Base-by-base conservation (phyloP, 1,140 invertebrate species). In the Aporrectodea caliginosa region DNA sequence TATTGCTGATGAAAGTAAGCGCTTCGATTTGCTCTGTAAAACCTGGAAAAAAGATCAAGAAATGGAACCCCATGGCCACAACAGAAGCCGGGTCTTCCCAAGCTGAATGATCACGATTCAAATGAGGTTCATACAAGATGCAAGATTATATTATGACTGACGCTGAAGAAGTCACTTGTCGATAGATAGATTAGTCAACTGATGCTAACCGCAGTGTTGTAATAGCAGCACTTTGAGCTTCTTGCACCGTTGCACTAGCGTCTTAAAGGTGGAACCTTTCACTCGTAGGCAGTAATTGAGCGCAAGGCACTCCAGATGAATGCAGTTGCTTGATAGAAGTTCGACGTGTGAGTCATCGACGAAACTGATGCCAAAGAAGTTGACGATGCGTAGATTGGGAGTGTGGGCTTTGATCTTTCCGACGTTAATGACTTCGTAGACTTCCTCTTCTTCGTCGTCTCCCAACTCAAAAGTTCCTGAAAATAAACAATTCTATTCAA, bases 391-490 rank as follows among this genome's bases (percentile, higher is more conserved):
- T 35, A 88, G 81, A 80, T 99, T 99, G 1, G 99, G 89, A 85
- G 98, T 99, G 87, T 98, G 96, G 0, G 87, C 84, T 82, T 89
- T 89, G 80, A 89, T 89, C 79, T 89, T 89, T 30, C 87, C 85
- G 29, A 99, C 96, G 87, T 99, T 99, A 82, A 99, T 97, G 0
- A 99, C 98, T 90, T 99, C 98, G 87, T 99, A 99, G 83, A 98
- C 97, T 90, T 99, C 97, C 87, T 99, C 98, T 86, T 99, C 98
- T 85, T 98, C 97, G 86, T 99, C 90, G 80, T 88, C 97, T 86
- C 98, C 97, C 2, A 98, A 93, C 87, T 99, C 98, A 87, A 99
- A 99, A 0, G 98, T 99, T 30, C 98, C 95, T n/a, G n/a, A n/a
- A n/a, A n/a, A n/a, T n/a, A n/a, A n/a, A n/a, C n/a, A n/a, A n/a